These are phyloP conservation scores for Bombus picipes DNA, from an alignment of 1,140 invertebrate genomes.

Conservation along the genomic window DNA sequence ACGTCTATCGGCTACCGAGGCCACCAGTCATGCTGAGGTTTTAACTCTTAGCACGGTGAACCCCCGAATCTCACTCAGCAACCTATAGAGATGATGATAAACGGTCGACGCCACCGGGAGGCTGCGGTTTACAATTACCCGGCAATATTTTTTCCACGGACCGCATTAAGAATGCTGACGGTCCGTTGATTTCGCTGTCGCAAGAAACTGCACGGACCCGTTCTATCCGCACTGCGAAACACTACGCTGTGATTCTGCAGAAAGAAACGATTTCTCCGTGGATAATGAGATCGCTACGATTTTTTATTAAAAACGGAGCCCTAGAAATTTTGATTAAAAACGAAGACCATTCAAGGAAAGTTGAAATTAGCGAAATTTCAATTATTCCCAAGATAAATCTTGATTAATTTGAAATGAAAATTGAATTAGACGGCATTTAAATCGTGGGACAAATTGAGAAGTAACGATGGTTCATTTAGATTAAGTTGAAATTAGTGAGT, in stretches of 20 bases:
- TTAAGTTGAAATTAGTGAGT: not conserved
- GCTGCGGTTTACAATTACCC: conserved; percentile 68
- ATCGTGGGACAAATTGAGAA: not conserved
- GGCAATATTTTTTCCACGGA: conserved; percentile 57
- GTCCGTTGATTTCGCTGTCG: not conserved
- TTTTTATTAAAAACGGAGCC: not conserved
- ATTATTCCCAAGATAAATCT: not conserved
- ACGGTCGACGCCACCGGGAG: conserved; percentile 66
- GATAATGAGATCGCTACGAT: not conserved
- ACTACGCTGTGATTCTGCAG: not conserved
- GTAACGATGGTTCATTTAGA: not conserved
- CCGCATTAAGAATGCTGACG: conserved; percentile 41
- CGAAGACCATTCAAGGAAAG: not conserved
- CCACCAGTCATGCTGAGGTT: conserved; percentile 82
- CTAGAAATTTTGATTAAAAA: not conserved
- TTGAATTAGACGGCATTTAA: not conserved
- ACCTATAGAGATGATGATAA: conserved; percentile 75
- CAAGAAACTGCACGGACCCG: not conserved
- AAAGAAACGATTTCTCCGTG: not conserved
- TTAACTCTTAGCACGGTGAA: conserved; percentile 76
- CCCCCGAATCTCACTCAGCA: conserved; percentile 68
- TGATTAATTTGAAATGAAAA: not conserved
- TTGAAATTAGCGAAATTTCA: not conserved
- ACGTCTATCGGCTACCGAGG: conserved; percentile 80
- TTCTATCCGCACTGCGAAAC: not conserved